phyloP scores from a whole-genome alignment of 2,113 vertebrate genomes.

The Epinephelus fuscoguttatus region DNA sequence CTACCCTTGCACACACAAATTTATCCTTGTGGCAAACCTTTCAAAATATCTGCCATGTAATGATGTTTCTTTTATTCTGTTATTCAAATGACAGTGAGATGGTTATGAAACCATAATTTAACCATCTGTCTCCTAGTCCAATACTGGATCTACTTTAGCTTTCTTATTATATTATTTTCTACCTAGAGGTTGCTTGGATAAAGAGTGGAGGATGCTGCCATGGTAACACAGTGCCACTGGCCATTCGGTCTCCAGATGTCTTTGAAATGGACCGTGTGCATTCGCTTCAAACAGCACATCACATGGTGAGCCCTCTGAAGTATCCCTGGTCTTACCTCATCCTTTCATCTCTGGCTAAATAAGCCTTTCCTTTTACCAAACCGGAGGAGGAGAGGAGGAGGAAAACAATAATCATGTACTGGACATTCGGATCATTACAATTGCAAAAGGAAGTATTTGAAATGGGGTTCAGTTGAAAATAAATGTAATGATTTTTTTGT shows the following conservation, averaged over 20 bases:
- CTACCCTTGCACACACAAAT: neutral
- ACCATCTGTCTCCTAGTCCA: constrained; percentile 18
- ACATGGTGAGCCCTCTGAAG: constrained; percentile 68
- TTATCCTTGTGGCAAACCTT: neutral
- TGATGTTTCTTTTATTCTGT: neutral
- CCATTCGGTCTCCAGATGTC: constrained; percentile 75
- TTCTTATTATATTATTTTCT: constrained; percentile 34
- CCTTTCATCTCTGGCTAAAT: constrained; percentile 76
- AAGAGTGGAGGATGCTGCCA: constrained; percentile 68
- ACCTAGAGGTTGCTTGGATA: constrained; percentile 37
- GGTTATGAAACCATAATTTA: constrained; percentile 27
- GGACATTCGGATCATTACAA: constrained; percentile 28
- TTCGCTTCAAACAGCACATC: constrained; percentile 79
- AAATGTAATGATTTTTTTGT: constrained; percentile 26
- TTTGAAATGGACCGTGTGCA: constrained; percentile 77
- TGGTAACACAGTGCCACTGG: constrained; percentile 71
- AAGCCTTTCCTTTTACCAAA: constrained; percentile 48
- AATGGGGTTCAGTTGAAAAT: constrained; percentile 4
- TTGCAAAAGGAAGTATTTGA: constrained; percentile 29
- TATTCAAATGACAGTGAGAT: neutral
- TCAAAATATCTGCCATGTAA: neutral
- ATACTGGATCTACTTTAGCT: constrained; percentile 21
- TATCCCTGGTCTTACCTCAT: constrained; percentile 65
- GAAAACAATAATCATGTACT: constrained; percentile 32
- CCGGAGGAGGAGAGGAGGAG: constrained; percentile 35